Evolutionary conservation across 23 tunicate genomes (phyloP), one percentile per base, ranked within the genome.

Genomic region (Aplidium turbinatum): DNA sequence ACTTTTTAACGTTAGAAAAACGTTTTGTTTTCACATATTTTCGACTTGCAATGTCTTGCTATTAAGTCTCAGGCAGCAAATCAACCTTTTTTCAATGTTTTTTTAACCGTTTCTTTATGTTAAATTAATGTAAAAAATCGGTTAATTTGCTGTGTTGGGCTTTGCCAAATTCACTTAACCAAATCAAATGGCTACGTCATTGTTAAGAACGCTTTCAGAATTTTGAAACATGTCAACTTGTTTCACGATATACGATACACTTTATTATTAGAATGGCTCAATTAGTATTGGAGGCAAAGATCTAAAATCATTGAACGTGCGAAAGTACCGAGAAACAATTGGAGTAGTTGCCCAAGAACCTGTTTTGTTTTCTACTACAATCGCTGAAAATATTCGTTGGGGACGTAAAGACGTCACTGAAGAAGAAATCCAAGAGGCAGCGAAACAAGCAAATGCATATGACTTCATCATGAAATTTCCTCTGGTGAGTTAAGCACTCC

Each of bases 271-370:
- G 97, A 55, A 54, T 22, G 97, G 97, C 16, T 57, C 85, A 33
- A 57, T 91, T 13, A 31, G 28, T 1, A 39, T 91, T n/a, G 97
- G 89, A 5, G 91, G 86, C 21, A 51, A 60, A 31, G 57, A 78
- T 47, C 68, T 84, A 27, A 52, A 54, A 4, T 34, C 68, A 0
- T 26, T 84, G 30, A 78, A 84, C 35, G 82, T 91, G 16, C 52
- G 78, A 20, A 85, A 79, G 53, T 63, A 78, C 0, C 81, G 97
- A 35, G 82, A 79, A n/a, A 20, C 56, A 3, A 79, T 91, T 23
- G 97, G 92, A 28, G 97, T 91, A 28, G 97, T 91, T 9, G 75
- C 92, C 27, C 97, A 91, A 56, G 97, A 91, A 53, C 97, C 97
- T 32, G 92, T 91, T 3, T 58, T 91, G 2, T 91, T 91, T 56